Base-by-base conservation (phyloP, 2,888 invertebrate genomes). In the Drosophila nr. medialis region DNA sequence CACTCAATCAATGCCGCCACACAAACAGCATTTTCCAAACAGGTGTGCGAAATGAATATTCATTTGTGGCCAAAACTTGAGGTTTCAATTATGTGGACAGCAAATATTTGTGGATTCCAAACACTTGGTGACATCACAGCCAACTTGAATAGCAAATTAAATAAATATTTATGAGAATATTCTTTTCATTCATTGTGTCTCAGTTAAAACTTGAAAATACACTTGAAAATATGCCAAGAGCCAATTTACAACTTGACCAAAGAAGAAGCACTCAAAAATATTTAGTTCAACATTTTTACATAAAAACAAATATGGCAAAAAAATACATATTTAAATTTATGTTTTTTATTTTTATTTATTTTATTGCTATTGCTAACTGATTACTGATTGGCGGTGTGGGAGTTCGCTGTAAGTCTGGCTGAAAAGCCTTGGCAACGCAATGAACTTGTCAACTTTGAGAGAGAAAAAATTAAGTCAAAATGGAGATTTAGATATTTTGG, bases 1-100 rank as follows among this genome's bases (percentile, higher is more conserved):
- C 64, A 69, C 71, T 82, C 70, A 70, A 85, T 81, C 69, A 74
- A 56, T 48, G 58, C 49, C 40, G 7, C 42, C 74, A 80, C 63
- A 36, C 40, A 34, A 21, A 53, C 51, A 51, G 10, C 27, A 49
- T 50, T 55, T 60, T 54, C 50, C 40, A 24, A 15, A 15, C 61
- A 61, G 69, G 53, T 69, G 60, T 55, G 62, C 53, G 62, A 53
- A 34, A 59, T 67, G 66, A 66, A 67, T 67, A 67, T 66, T 49
- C 48, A 66, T 50, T 66, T 50, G 55, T n/a, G 66, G 64, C 49
- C 38, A 40, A 54, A 55, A 66, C 54, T 50, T 66, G 40, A 56
- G 34, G 13, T 56, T 55, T 67, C 49, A 21, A 55, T 55, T 50
- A 34, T 56, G 56, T 42, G 18, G 34, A 11, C 2, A 21, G 30